Evolutionary conservation across 37 sponge, comb jelly and placozoan genomes (phyloP), one percentile per base, ranked within the genome.

Genomic region (Halichondria panicea): DNA sequence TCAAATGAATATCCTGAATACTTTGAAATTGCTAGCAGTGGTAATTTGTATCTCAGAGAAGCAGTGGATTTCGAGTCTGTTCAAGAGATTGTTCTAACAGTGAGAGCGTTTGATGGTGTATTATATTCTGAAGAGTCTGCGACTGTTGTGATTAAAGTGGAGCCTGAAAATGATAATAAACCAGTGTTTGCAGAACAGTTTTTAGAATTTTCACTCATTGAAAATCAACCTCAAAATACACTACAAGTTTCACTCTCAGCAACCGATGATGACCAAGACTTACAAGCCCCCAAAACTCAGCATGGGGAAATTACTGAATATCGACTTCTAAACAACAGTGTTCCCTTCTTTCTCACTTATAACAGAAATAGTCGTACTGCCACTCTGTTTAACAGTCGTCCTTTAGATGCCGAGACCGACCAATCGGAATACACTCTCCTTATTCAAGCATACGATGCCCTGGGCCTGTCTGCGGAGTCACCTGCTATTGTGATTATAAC

Each of bases 341-440:
- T 78, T n/a, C 86, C 86, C 41, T 85, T 85, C 50, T 65, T 40
- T 21, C 22, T 85, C 22, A 18, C 33, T 6, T 30, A 78, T 34
- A 72, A 32, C 31, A 38, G 37, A 32, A 27, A n/a, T 8, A 21
- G 39, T 3, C 38, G 66, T 18, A 5, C 45, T 73, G 72, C 67
- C 15, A n/a, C 43, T 18, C 43, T 85, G 46, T 73, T 58, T 33
- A 85, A 85, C 43, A 71, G 74, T n/a, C 63, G 86, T 1, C 58
- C 73, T 30, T 38, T 85, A 38, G 86, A 85, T 85, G 86, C 86
- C 24, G 86, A 85, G 30, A 34, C 40, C 28, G 86, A 85, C 48
- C 72, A 35, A 19, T 6, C 57, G 5, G 2, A 34, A 0, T 85
- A 85, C 57, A 78, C n/a, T 15, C 60, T 85, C 0, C 54, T 43